phyloP scores from a whole-genome alignment of 2,797 vertebrate species.

The Triplophysa yarkandensis region DNA sequence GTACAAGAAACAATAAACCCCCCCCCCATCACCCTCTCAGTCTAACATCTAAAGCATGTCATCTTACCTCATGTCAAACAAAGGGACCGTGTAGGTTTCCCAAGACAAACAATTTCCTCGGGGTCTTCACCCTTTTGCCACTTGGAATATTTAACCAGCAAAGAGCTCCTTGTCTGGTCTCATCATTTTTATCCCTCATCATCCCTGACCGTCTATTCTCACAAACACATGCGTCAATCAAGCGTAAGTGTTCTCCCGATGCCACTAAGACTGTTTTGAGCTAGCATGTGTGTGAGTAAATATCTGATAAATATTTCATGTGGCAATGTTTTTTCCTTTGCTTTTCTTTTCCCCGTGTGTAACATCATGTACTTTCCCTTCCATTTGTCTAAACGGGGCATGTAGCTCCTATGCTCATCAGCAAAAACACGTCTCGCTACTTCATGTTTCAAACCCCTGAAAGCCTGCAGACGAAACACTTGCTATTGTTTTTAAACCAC shows the following conservation, averaged over 20 bases:
- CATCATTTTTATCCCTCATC: conserved; percentile 1
- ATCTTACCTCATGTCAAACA: conserved; percentile 14
- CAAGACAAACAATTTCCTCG: conserved; percentile 17
- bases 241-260: conserved; percentile 57
- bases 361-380: conserved; percentile 66
- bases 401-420: conserved; percentile 75
- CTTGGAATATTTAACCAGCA: conserved; percentile 58
- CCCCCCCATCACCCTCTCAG: neutral
- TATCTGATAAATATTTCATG: conserved; percentile 81
- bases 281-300: conserved; percentile 68
- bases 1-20: conserved; percentile 2
- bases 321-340: conserved; percentile 62
- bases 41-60: conserved; percentile 33
- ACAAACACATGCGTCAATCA: conserved; percentile 62
- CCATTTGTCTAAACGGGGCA: conserved; percentile 74
- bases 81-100: conserved; percentile 22
- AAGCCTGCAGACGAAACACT: conserved; percentile 73
- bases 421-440: conserved; percentile 68
- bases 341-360: conserved; percentile 52
- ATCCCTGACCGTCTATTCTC: neutral
- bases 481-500: conserved; percentile 65
- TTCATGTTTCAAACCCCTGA: conserved; percentile 66
- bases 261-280: conserved; percentile 42
- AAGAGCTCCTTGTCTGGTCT: conserved; percentile 26
- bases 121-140: conserved; percentile 42